Percentiles rank a stretch among this genome's conserved stretches.
These are phyloP conservation scores for Pseudocheirus occidentalis DNA, from an alignment of 2,797 vertebrate species.

Conservation along the genomic window DNA sequence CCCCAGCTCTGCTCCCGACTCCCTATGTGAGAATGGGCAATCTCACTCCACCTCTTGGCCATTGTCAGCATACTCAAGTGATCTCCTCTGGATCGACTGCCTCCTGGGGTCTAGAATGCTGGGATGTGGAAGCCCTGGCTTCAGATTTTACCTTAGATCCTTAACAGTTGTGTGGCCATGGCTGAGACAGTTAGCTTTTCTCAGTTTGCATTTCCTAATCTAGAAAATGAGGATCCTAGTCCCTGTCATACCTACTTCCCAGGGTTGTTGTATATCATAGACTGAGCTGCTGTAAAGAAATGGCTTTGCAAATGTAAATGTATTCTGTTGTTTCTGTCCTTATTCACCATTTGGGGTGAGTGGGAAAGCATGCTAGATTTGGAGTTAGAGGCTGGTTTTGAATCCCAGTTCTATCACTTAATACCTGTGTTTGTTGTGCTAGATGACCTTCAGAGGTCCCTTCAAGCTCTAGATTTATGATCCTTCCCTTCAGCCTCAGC, in stretches of 20 bases:
- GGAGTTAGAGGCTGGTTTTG: background rate
- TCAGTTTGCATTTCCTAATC: background rate
- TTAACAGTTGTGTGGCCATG: background rate
- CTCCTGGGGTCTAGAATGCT: background rate
- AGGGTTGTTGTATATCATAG: background rate
- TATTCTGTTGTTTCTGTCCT: background rate
- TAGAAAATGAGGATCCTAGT: background rate
- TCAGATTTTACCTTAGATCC: background rate
- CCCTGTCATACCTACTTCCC: background rate
- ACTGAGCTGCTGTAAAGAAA: background rate
- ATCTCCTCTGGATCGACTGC: background rate
- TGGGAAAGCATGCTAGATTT: background rate
- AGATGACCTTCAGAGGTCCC: background rate
- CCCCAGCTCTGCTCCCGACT: background rate
- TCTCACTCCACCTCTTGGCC: background rate
- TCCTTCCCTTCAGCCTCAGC: slow-evolving; percentile 9
- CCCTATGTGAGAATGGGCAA: background rate
- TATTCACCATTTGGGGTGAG: background rate
- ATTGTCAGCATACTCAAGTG: background rate
- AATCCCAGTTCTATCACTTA: background rate
- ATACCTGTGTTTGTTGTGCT: background rate
- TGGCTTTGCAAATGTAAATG: background rate
- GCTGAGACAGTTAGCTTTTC: background rate
- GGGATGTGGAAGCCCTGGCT: background rate
- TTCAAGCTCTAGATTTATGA: background rate